phyloP scores from a whole-genome alignment of 2,113 vertebrate species.

The Dipodomys spectabilis region DNA sequence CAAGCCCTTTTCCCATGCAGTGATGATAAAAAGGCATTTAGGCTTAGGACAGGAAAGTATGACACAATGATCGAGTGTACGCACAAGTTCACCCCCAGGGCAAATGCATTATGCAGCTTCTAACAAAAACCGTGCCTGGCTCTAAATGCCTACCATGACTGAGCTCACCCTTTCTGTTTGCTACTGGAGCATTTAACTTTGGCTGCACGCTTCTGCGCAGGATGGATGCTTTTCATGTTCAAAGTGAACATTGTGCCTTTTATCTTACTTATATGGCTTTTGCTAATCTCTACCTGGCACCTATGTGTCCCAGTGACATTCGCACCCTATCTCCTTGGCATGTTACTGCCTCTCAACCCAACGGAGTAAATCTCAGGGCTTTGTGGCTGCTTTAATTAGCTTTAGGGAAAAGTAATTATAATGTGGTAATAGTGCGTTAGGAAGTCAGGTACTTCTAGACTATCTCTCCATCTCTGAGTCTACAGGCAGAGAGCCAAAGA shows the following conservation, averaged over 20 bases:
- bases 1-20: slow-evolving; percentile 27
- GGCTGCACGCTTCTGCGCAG: slow-evolving; percentile 34
- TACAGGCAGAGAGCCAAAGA: slow-evolving; percentile 32
- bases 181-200: slow-evolving; percentile 22
- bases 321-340: background rate
- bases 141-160: background rate
- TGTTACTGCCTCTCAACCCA: background rate
- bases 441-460: slow-evolving; percentile 23
- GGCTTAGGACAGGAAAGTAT: background rate
- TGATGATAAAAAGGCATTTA: slow-evolving; percentile 4
- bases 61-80: slow-evolving; percentile 28
- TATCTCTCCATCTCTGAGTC: slow-evolving; percentile 18
- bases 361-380: slow-evolving; percentile 34
- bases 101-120: background rate
- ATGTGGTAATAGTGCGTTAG: slow-evolving; percentile 53
- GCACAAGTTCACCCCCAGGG: background rate
- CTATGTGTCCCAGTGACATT: background rate
- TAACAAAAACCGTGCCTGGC: background rate
- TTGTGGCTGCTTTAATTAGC: slow-evolving; percentile 59
- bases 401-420: slow-evolving; percentile 58
- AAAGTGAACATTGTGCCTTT: slow-evolving; percentile 69
- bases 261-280: slow-evolving; percentile 56
- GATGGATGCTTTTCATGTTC: slow-evolving; percentile 63
- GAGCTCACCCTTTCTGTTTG: slow-evolving; percentile 18
- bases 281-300: slow-evolving; percentile 65